Conservation (phyloP, 2,797 vertebrate species). For the Siniperca obscura region DNA sequence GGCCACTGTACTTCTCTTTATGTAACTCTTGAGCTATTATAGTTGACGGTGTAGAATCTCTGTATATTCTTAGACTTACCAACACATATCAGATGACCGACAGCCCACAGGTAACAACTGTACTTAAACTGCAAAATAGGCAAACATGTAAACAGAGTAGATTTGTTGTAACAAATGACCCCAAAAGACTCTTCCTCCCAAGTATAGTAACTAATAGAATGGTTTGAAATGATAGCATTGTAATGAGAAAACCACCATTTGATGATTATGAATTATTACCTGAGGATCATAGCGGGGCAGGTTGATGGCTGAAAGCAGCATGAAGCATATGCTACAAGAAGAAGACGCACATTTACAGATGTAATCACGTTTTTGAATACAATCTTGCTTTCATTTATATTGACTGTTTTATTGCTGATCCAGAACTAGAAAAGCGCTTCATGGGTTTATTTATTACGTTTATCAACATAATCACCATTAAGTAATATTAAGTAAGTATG, state of each 20-base stretch:
- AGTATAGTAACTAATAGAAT: background rate
- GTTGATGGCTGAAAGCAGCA: constrained; percentile 85
- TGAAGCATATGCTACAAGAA: constrained; percentile 71
- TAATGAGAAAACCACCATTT: background rate
- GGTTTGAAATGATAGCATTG: background rate
- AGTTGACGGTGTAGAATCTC: background rate
- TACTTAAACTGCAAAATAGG: constrained; percentile 87
- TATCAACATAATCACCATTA: no score
- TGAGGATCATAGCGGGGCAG: constrained; percentile 88
- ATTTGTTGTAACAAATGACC: background rate
- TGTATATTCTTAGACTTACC: constrained; percentile 81
- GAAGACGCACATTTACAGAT: background rate
- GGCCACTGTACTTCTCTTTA: background rate
- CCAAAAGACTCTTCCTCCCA: rapidly evolving
- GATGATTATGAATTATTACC: constrained; percentile 78
- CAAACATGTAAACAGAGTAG: background rate
- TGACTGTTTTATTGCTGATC: background rate
- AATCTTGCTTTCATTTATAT: no score
- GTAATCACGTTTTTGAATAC: background rate
- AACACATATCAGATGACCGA: constrained; percentile 89
- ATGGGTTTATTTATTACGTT: no score
- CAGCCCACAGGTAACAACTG: constrained; percentile 91
- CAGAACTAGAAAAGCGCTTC: background rate
- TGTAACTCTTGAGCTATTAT: background rate
- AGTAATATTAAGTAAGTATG: background rate